phyloP scores from a whole-genome alignment of 2,888 invertebrate species.

The Drosophila quasianomalipes region DNA sequence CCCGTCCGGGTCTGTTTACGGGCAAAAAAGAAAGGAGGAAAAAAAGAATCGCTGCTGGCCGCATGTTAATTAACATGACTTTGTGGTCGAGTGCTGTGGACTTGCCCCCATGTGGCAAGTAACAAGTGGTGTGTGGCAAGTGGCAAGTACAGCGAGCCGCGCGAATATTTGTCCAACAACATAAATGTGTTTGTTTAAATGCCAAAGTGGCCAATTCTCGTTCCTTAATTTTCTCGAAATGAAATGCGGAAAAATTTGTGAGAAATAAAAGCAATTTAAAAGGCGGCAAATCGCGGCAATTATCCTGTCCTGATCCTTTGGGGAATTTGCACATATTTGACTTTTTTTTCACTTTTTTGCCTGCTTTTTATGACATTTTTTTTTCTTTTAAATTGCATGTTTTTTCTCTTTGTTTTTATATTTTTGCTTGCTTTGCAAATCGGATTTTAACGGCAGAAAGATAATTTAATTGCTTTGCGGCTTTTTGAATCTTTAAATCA shows the following conservation, averaged over 20 bases:
- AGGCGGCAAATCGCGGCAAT: slow-evolving; percentile 78
- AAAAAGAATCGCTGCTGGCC: slow-evolving; percentile 47
- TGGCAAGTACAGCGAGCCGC: slow-evolving; percentile 19
- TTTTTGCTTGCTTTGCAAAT: slow-evolving; percentile 22
- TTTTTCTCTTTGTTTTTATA: slow-evolving; percentile 17
- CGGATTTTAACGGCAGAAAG: slow-evolving; percentile 40
- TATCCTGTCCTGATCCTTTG: slow-evolving; percentile 60
- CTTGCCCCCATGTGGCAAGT: slow-evolving; percentile 8
- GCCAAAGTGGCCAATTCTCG: slow-evolving; percentile 46
- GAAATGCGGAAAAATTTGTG: slow-evolving; percentile 10
- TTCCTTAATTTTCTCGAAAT: slow-evolving; percentile 3
- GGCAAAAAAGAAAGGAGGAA: slow-evolving; percentile 13
- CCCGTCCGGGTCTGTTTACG: background rate
- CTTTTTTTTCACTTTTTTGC: slow-evolving; percentile 31
- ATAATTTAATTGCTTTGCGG: slow-evolving; percentile 57
- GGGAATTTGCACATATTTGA: slow-evolving; percentile 34
- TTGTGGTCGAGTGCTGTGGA: slow-evolving; percentile 71
- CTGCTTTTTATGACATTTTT: slow-evolving; percentile 6
- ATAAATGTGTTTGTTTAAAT: slow-evolving; percentile 75
- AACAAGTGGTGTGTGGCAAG: background rate
- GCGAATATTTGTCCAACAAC: slow-evolving; percentile 68
- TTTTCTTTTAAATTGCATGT: background rate
- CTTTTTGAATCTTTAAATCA: slow-evolving; percentile 53
- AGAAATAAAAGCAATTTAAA: slow-evolving; percentile 68
- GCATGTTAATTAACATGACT: slow-evolving; percentile 82